Base-by-base conservation (phyloP, 2,888 invertebrate species). In the Ditula angustiorana region DNA sequence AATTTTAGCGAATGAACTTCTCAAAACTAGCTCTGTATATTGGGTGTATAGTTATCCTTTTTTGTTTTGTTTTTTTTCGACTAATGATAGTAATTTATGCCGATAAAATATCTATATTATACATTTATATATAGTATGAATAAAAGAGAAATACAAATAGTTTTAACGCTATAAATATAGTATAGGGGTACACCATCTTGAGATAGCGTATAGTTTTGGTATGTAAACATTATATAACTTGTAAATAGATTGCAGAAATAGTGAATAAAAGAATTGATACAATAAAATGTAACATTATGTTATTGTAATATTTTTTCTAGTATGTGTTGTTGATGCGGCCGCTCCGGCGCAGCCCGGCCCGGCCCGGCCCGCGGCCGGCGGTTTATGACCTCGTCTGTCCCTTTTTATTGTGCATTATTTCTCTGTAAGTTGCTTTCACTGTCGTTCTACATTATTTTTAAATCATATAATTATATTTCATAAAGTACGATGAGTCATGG, bases 31-130 rank as follows among this genome's bases (percentile, higher is more conserved):
- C 76, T 89, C 83, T 92, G 92, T 91, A 92, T 88, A 92, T 90
- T 90, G 89, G 90, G 91, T 92, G 92, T 92, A 92, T 87, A 92
- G 91, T 87, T 89, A 88, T 89, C 81, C 75, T 81, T 87, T 81
- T 85, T 85, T 81, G 80, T 82, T 85, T 90, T 86, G 80, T 83
- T 88, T 83, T 85, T 83, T 74, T 81, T 85, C 80, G 85, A 87
- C 83, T 88, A 91, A 87, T 89, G 82, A 89, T 92, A 92, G 89
- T 92, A 90, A 92, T 92, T 92, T 92, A 92, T 92, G 92, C 90
- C 78, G 86, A 88, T 89, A 87, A 87, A 85, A 77, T 67, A 70
- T 69, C 61, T 69, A 69, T 70, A 68, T 65, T 87, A 88, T 86
- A 89, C 82, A 83, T 86, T 85, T 89, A 88, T 88, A 76, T 77